A percentile compares a stretch with the other conserved stretches of the same genome.
These are phyloP conservation scores for Bombus ignitus DNA, from an alignment of 1,140 invertebrate genomes.

Conservation along the genomic window DNA sequence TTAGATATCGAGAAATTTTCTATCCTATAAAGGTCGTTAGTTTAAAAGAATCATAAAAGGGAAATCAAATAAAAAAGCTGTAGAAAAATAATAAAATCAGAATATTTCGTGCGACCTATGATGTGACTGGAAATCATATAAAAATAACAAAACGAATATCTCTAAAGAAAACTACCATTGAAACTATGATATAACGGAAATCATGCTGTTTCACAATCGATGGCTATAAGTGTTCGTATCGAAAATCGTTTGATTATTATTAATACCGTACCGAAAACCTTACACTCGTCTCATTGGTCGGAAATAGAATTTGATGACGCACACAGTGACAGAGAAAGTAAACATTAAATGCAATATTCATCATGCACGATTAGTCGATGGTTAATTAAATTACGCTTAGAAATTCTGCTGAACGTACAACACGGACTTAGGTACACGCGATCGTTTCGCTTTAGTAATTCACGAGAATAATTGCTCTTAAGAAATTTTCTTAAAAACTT, in stretches of 20 bases:
- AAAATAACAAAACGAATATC: not conserved
- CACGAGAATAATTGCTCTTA: not conserved
- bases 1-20: not conserved
- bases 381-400: not conserved
- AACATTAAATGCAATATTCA: constrained; percentile 20
- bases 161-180: not conserved
- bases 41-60: not conserved
- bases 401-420: not conserved
- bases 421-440: too few relatives aligned
- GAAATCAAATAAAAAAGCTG: not conserved
- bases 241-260: not conserved
- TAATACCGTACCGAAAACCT: constrained; percentile 1
- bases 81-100: not conserved
- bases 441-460: not conserved
- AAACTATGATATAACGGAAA: not conserved
- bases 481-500: not conserved
- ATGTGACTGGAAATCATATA: not conserved
- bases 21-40: not conserved
- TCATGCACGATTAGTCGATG: constrained; percentile 15
- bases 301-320: constrained; percentile 4
- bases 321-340: constrained; percentile 14
- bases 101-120: not conserved
- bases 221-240: not conserved
- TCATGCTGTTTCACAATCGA: constrained; percentile 1
- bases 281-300: not conserved